Evolutionary conservation across 2,888 invertebrate species (phyloP), one percentile per base, ranked within the genome.

Genomic region (Scaptomyza tumidula): DNA sequence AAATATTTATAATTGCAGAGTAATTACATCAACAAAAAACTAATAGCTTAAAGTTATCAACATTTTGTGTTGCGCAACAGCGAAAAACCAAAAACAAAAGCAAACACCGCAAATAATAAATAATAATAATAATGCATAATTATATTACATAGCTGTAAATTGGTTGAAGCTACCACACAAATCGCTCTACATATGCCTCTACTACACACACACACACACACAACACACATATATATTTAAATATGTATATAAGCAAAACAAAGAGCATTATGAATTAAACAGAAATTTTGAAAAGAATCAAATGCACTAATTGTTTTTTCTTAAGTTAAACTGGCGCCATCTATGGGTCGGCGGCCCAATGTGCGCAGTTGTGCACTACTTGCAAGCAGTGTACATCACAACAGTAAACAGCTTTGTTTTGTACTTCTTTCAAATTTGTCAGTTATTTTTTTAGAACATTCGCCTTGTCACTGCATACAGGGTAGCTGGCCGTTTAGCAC

Each of bases 181-280:
- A 63, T 50, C 55, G 68, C 78, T 77, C 75, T 63, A 73, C 54
- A 55, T 63, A 77, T 63, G 62, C 67, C n/a, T 45, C 24, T 29
- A 35, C 14, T 10, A 52, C 7, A 46, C 3, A 53, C 19, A 43
- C 31, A 52, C 27, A 19, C 6, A 16, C 19, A 67, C 19, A n/a
- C n/a, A 11, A 50, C 19, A 44, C 50, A 44, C 31, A 62, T 27
- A 49, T 44, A 57, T 61, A 71, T 57, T 61, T 57, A 53, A 57
- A 66, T 74, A 76, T 77, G 73, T 75, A 73, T 75, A 75, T 86
- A 75, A 82, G 78, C 75, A 74, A 77, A 85, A 61, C 63, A 69
- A 69, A 78, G 64, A 78, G 82, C 82, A 82, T 85, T 85, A 80
- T 70, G 66, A 82, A 80, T 86, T 86, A 80, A 80, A 80, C 76